Evolutionary conservation across 2,113 vertebrate genomes (phyloP).

Genomic region (Sinosuthora webbiana): DNA sequence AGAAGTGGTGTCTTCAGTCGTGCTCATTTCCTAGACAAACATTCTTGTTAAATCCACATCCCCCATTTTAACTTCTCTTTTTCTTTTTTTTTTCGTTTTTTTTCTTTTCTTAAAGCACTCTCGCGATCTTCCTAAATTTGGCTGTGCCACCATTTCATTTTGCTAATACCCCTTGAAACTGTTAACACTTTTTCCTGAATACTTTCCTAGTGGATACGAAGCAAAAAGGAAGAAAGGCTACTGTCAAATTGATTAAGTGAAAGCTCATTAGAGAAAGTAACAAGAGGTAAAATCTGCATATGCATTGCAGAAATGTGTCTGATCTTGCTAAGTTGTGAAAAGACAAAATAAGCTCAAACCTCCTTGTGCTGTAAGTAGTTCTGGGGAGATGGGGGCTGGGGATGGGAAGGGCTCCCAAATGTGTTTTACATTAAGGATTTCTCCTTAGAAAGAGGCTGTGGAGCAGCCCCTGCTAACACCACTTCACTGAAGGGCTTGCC

Average conservation of each 20-base stretch:
- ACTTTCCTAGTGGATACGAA: constrained; percentile 71
- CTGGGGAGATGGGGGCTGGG: constrained; percentile 49
- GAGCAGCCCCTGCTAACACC: not conserved
- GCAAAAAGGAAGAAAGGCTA: constrained; percentile 74
- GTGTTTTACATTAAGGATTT: constrained; percentile 11
- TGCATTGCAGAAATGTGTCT: constrained; percentile 80
- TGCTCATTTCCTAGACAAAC: constrained; percentile 29
- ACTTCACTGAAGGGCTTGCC: constrained; percentile 50
- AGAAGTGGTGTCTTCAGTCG: not conserved
- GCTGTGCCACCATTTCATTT: constrained; percentile 52
- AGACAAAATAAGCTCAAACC: constrained; percentile 74
- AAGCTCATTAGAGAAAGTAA: constrained; percentile 81
- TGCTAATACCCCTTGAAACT: constrained; percentile 70
- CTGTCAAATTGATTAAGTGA: constrained; percentile 84
- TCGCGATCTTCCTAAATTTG: constrained; percentile 27
- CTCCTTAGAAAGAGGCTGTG: not conserved
- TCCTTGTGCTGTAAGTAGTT: constrained; percentile 67
- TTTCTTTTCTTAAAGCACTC: not conserved
- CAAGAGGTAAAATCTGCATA: constrained; percentile 82
- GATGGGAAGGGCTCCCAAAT: constrained; percentile 48
- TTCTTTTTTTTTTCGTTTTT: not conserved
- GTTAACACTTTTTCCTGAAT: constrained; percentile 73
- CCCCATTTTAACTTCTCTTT: not conserved
- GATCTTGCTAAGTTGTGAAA: constrained; percentile 76
- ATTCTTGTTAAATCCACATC: constrained; percentile 28